These are phyloP conservation scores for Agelaius phoeniceus DNA, from an alignment of 2,113 vertebrate species.

Conservation along the genomic window DNA sequence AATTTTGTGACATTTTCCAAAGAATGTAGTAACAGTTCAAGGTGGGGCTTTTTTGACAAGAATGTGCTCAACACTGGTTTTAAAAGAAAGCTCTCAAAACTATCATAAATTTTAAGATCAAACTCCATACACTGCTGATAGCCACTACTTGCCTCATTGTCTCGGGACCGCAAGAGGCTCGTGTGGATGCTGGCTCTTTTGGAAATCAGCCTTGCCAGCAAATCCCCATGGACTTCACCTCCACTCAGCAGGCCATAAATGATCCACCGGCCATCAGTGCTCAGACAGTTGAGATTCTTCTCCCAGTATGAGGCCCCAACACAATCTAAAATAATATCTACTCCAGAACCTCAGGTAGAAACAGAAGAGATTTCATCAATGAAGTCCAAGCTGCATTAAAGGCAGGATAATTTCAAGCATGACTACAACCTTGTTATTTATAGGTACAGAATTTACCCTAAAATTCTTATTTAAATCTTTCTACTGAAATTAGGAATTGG, in stretches of 20 bases:
- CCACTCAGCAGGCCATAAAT: conserved; percentile 84
- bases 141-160: conserved; percentile 73
- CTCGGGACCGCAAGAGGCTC: conserved; percentile 78
- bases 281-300: conserved; percentile 81
- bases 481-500: background rate
- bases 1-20: background rate
- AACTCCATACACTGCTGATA: background rate
- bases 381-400: background rate
- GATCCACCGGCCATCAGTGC: conserved; percentile 83
- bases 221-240: conserved; percentile 74
- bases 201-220: conserved; percentile 80
- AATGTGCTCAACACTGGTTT: background rate
- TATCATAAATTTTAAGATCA: fast-evolving
- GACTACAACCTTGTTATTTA: background rate
- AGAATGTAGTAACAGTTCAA: background rate
- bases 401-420: background rate
- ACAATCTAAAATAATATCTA: conserved; percentile 85
- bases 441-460: background rate
- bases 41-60: background rate
- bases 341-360: conserved; percentile 77
- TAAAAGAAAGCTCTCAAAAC: background rate
- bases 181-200: conserved; percentile 82
- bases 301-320: conserved; percentile 82
- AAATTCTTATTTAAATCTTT: background rate
- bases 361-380: background rate